Base-by-base conservation (phyloP, 2,113 vertebrate species). In the Stercorarius parasiticus region DNA sequence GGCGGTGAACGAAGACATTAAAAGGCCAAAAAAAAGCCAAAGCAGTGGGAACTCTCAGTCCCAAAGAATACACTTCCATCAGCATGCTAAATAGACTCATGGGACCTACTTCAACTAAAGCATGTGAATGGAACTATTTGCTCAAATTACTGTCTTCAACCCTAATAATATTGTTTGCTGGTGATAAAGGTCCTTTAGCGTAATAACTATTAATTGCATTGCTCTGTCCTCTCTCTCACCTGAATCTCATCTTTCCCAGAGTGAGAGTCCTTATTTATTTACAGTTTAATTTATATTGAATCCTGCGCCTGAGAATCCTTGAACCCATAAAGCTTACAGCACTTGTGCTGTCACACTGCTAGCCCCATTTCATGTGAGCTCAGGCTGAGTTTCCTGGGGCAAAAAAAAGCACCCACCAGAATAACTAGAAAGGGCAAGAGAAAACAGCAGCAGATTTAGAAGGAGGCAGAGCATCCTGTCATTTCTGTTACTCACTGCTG, bases 241-340 rank as follows among this genome's bases (percentile, higher is more conserved):
- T 84, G 77, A 91, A 96, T 82, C 59, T 92, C 94, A 55, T 90
- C 59, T 88, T 81, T 88, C 32, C 26, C 36, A 66, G 52, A 72
- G 29, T 88, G 88, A 90, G 59, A 65, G 49, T 84, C 18, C 42
- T 79, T 93, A 85, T 94, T 93, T 96, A 89, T 96, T 89, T 96
- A 72, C 80, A 82, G 43, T 53, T 93, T 93, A 84, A 86, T 95
- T 92, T 89, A 26, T 95, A 81, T 92, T 72, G 65, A 85, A 83
- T 79, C 73, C 53, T 40, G 13, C 79, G 30, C 49, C 64, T 95
- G 36, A 90, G 70, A 91, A 91, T 94, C 81, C 89, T 93, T 90
- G 87, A 96, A 91, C 58, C 53, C 58, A 88, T 85, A 70, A 80
- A 71, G 64, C 34, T 72, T 86, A 56, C 15, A 53, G n/a, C 88